Evolutionary conservation across 2,113 vertebrate genomes (phyloP), one percentile per base, ranked within the genome.

Genomic region (Xenopus borealis): DNA sequence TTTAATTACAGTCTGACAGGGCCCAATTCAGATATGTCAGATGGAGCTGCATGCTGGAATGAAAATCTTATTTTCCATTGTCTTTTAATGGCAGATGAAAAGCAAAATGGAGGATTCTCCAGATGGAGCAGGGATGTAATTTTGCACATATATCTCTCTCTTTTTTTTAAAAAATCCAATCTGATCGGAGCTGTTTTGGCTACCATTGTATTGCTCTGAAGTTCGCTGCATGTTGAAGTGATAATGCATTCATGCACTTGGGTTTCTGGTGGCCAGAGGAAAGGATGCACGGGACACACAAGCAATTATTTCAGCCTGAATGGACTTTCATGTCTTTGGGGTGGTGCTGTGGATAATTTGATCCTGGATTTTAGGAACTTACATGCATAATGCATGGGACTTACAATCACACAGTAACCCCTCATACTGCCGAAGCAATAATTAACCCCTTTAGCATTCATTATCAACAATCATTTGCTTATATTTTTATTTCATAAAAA

Each of bases 81-180:
- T 66, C 62, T 55, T 69, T 55, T n/a, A 17, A 55, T 12, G 16
- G 33, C 50, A 73, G 7, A 55, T 9, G 19, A 30, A 46, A 58
- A 23, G 53, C 62, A 73, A 58, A 57, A 65, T 65, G 33, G 50
- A 64, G 71, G 47, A 63, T 72, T 40, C 40, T 64, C 46, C 11
- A 13, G 7, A 27, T 12, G 3, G 62, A n/a, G 61, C 17, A 50
- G 50, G 3, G 30, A 27, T 59, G 53, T 44, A 13, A 6, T 61
- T 71, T 71, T 8, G 12, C 69, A 59, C 8, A 30, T 52, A 9
- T 55, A 7, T 10, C 14, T 40, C 33, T 3, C 3, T 27, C 3
- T 27, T 40, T 40, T 17, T 8, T 40, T 20, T 40, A 20, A 27
- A 20, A 27, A 30, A 63, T 23, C 18, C 16, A 14, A 30, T 11